Conservation (phyloP, 30 jellyfish, hydroid and myxozoan genomes). For the Hydractinia echinata region DNA sequence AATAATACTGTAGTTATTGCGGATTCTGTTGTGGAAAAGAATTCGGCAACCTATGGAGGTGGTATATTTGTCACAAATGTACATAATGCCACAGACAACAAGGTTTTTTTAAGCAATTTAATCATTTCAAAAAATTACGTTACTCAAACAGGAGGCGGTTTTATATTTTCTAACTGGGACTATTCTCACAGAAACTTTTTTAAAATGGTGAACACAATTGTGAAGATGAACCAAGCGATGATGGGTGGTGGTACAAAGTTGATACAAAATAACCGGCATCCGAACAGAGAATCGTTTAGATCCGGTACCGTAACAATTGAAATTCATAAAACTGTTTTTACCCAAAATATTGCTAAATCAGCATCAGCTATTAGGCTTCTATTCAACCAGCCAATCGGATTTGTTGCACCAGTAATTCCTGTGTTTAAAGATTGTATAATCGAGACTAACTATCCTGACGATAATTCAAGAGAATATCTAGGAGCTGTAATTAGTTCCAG, state of each 20-base stretch:
- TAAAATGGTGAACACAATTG: constrained; percentile 3
- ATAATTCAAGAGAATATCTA: constrained; percentile 47
- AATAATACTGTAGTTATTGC: constrained; percentile 31
- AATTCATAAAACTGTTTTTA: constrained; percentile 32
- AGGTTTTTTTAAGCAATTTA: constrained; percentile 10
- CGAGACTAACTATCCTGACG: constrained; percentile 32
- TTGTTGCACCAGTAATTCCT: constrained; percentile 34
- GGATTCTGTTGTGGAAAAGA: constrained; percentile 30
- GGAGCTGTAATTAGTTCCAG: constrained; percentile 53
- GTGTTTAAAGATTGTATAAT: constrained; percentile 26
- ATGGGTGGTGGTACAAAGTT: constrained; percentile 61
- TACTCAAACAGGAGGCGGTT: constrained; percentile 57
- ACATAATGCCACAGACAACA: constrained; percentile 41
- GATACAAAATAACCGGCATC: constrained; percentile 41
- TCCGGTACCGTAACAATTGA: constrained; percentile 28
- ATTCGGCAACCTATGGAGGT: constrained; percentile 59
- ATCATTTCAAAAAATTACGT: constrained; percentile 30
- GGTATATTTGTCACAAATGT: constrained; percentile 48
- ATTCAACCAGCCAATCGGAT: constrained; percentile 39
- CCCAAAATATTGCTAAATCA: constrained; percentile 43
- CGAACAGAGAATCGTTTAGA: constrained; percentile 22
- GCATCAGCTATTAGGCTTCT: constrained; percentile 56
- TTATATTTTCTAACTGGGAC: constrained; percentile 53
- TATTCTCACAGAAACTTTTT: constrained; percentile 38
- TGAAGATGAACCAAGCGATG: constrained; percentile 43